Evolutionary conservation across 1,140 invertebrate species (phyloP).

Genomic region (Drosophila chauvacae): DNA sequence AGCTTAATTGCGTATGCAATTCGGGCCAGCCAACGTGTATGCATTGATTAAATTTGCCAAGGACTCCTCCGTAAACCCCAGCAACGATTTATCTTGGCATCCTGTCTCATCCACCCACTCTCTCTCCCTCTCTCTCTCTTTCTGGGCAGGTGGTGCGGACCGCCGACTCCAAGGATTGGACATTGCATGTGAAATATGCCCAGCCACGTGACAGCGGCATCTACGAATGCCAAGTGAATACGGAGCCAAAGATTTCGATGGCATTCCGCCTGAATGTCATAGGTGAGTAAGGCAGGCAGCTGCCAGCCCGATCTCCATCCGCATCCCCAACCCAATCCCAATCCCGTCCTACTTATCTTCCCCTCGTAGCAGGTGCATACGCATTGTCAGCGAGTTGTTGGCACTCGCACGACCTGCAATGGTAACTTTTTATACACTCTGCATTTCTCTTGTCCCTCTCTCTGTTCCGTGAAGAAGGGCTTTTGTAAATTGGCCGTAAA

Average conservation of each 20-base stretch:
- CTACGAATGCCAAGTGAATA: slow-evolving; percentile 96
- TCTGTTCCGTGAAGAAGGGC: slow-evolving; percentile 16
- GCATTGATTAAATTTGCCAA: slow-evolving; percentile 81
- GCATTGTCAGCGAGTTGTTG: slow-evolving; percentile 68
- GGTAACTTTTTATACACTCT: slow-evolving; percentile 53
- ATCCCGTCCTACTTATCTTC: slow-evolving; percentile 1
- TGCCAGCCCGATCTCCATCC: slow-evolving; percentile 8
- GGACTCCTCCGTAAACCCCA: slow-evolving; percentile 36
- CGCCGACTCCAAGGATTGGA: slow-evolving; percentile 96
- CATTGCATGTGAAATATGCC: slow-evolving; percentile 95
- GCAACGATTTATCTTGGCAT: slow-evolving; percentile 60
- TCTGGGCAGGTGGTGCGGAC: slow-evolving; percentile 90
- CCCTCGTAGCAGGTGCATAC: slow-evolving; percentile 21
- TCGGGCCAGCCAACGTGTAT: slow-evolving; percentile 63
- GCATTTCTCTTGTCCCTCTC: neutral
- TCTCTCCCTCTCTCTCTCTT: neutral
- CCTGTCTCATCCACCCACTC: slow-evolving; percentile 21
- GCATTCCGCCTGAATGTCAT: slow-evolving; percentile 94
- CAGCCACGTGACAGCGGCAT: slow-evolving; percentile 93
- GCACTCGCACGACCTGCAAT: slow-evolving; percentile 54
- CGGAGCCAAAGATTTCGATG: slow-evolving; percentile 95
- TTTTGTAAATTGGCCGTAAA: slow-evolving; percentile 68
- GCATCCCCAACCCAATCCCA: neutral
- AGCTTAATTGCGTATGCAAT: slow-evolving; percentile 81
- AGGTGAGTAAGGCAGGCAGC: slow-evolving; percentile 88